Base-by-base conservation (phyloP, 2,113 vertebrate species). In the Anguilla rostrata region DNA sequence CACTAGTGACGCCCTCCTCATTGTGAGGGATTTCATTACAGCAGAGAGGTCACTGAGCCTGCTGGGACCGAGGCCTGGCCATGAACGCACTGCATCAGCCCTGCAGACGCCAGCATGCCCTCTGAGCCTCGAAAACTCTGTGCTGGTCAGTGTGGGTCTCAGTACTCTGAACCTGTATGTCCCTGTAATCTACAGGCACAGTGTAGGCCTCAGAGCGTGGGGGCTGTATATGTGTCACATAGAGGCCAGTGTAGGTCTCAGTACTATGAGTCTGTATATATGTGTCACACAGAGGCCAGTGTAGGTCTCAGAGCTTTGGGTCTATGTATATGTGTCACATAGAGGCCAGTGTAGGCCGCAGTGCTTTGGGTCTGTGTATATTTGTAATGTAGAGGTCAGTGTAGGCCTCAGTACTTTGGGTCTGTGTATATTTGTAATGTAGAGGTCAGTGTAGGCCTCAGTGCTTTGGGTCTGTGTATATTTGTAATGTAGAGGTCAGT, bases 21-120 rank as follows among this genome's bases (percentile, higher is more conserved):
- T 16, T 29, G 40, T 82, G 2, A 82, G 46, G 81, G 26, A 82
- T 49, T 82, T 49, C 22, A 82, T 82, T 82, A 82, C 81, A 53
- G 46, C 22, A 82, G 41, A 49, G 81, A n/a, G 46, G 40, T 82
- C 40, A 82, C 41, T 14, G 8, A 20, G 80, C 80, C 41, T 43
- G 81, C 43, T 22, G 39, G 46, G 11, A 49, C 22, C 7, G 29
- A 34, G 49, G 39, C 49, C 29, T 18, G 56, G 56, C 49, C 2
- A 29, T 57, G 56, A 34, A 34, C 29, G 15, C 40, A 5, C 60
- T 20, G 26, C 60, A 26, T 66, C 60, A 66, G 60, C 5, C 60
- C 60, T 66, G 8, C 56, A 60, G 56, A 60, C 1, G 14, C 18
- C 56, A 60, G 56, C 18, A 20, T 16, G 18, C 56, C 5, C 56